Evolutionary conservation across 2,888 invertebrate species (phyloP), one percentile per base, ranked within the genome.

Genomic region (Leptinotarsa juncta): DNA sequence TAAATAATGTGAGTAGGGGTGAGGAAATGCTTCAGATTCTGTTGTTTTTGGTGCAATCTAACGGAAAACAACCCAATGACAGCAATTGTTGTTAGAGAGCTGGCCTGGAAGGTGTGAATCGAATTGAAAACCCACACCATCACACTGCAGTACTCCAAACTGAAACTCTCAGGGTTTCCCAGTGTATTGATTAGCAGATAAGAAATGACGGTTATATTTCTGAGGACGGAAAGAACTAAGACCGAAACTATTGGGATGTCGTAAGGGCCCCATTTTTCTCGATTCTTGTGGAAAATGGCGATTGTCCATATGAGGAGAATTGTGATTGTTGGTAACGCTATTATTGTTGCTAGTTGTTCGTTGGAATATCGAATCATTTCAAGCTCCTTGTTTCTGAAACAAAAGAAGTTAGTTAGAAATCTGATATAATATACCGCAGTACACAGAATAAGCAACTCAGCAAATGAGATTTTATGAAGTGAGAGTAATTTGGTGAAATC

Each of bases 221-320:
- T 84, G 73, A 89, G 81, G 72, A 88, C 84, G 77, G 87, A 87
- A 77, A 88, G 86, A 18, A 87, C 83, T 48, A 89, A 79, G 7
- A 90, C 82, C 16, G 89, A 88, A 26, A 90, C 87, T 68, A 90
- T 86, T 69, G 90, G 88, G 55, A 90, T 87, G 83, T 91, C 91
- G 83, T 89, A 89, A 3, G 90, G 88, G 48, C 89, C 86, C 90
- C 90, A 90, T 78, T 86, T 84, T 68, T 87, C 86, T 32, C 89
- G 86, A 83, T 89, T 89, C 74, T 88, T 88, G 84, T 89, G 89
- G 83, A 90, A 89, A 51, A 90, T 89, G 57, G 88, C 87, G 32
- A 90, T 83, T 0, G 89, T 89, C 89, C 89, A 89, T 73, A 88
- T 81, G 51, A 90, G 84, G 57, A 89, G 85, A 60, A 89, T 88